These are phyloP conservation scores for Phyllostomus discolor DNA, from an alignment of 2,113 vertebrate genomes.

Conservation along the genomic window DNA sequence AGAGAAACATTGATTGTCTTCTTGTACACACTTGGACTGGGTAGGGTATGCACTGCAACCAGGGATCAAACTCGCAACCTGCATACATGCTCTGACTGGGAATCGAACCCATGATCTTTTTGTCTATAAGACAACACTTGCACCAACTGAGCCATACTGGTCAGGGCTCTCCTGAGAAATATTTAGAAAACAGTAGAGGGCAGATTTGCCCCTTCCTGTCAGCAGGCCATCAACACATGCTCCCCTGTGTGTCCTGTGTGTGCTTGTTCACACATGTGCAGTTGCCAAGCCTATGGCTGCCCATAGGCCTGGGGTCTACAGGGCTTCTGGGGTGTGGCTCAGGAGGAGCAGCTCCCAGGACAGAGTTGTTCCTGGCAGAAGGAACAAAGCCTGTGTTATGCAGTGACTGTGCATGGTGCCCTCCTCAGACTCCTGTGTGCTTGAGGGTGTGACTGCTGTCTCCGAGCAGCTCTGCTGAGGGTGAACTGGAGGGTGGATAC, in stretches of 20 bases:
- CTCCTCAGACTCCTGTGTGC: rapidly evolving
- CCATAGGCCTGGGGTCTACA: background rate
- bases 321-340: background rate
- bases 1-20: no score
- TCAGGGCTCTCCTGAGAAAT: background rate
- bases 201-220: rapidly evolving
- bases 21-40: no score
- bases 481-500: background rate
- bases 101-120: no score
- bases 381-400: rapidly evolving
- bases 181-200: background rate
- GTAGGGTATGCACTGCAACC: no score
- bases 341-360: background rate
- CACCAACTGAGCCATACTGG: no score
- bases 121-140: no score
- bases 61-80: no score
- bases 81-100: no score
- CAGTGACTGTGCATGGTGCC: rapidly evolving
- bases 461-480: background rate
- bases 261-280: rapidly evolving
- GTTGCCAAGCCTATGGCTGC: background rate
- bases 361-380: background rate
- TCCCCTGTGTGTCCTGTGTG: rapidly evolving
- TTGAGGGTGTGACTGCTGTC: background rate
- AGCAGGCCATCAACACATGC: rapidly evolving